Evolutionary conservation across 2,888 invertebrate species (phyloP).

Genomic region (Drosophila subquinaria): DNA sequence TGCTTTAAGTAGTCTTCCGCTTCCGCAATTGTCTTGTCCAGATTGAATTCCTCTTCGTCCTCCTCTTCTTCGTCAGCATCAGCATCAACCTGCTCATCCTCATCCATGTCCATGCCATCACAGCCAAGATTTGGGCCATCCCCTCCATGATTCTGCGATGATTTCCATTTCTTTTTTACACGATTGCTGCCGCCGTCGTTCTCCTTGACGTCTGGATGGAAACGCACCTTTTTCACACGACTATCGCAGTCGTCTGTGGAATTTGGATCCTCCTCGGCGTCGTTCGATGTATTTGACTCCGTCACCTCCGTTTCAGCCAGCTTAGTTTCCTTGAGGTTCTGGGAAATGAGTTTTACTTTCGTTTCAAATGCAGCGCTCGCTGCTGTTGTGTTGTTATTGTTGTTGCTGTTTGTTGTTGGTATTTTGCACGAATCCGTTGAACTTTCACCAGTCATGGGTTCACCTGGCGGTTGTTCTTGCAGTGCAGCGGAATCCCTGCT

Average conservation of each 20-base stretch:
- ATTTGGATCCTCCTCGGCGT: conserved; percentile 35
- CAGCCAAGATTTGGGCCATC: conserved; percentile 40
- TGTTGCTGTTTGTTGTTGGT: conserved; percentile 30
- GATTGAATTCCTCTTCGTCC: conserved; percentile 74
- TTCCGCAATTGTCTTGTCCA: conserved; percentile 75
- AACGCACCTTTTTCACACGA: conserved; percentile 74
- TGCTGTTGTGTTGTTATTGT: conserved; percentile 29
- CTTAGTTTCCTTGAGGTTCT: conserved; percentile 82
- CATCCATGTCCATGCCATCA: conserved; percentile 70
- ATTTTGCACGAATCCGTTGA: conserved; percentile 20
- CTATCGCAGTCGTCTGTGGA: conserved; percentile 61
- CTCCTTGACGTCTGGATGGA: conserved; percentile 79
- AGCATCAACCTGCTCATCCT: conserved; percentile 35
- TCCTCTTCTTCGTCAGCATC: conserved; percentile 54
- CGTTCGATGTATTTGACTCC: conserved; percentile 39
- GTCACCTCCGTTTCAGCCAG: conserved; percentile 68
- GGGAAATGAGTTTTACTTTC: conserved; percentile 82
- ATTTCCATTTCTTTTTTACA: conserved; percentile 65
- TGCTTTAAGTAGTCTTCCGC: conserved; percentile 76
- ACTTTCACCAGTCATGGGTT: conserved; percentile 72
- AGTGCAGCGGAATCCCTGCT: conserved; percentile 59
- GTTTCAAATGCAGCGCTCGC: conserved; percentile 76
- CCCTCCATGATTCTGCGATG: conserved; percentile 6
- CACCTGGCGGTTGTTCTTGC: conserved; percentile 37
- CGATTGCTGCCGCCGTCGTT: conserved; percentile 79